Conservation (phyloP, 2,888 invertebrate genomes). For the Sceliomorpha sp. region DNA sequence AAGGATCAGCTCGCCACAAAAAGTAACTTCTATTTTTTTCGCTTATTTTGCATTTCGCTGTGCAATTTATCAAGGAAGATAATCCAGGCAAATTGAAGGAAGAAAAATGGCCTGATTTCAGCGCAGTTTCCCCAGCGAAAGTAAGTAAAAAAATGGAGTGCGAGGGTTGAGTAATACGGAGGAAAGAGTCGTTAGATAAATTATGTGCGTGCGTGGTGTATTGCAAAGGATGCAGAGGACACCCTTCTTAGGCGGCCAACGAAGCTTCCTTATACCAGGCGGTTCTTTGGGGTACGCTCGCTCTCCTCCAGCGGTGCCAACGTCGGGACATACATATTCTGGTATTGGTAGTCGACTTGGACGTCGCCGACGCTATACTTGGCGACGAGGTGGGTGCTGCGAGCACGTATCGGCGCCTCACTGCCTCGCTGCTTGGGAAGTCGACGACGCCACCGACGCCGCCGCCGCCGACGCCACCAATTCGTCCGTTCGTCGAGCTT, state of each 20-base stretch:
- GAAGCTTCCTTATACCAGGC: conserved; percentile 18
- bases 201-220: conserved; percentile 14
- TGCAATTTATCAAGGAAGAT: conserved; percentile 6
- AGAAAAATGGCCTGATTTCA: conserved; percentile 10
- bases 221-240: conserved; percentile 19
- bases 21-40: conserved; percentile 1
- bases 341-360: conserved; percentile 57
- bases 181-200: conserved; percentile 13
- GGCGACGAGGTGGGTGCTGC: conserved; percentile 68
- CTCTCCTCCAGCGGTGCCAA: conserved; percentile 54
- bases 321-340: conserved; percentile 64
- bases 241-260: conserved; percentile 16
- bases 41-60: conserved; percentile 5
- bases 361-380: conserved; percentile 61
- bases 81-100: conserved; percentile 16
- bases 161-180: conserved; percentile 7
- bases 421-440: conserved; percentile 61
- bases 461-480: conserved; percentile 2
- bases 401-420: conserved; percentile 67
- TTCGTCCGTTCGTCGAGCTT: conserved; percentile 65
- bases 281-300: conserved; percentile 33
- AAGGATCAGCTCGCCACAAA: too few relatives aligned
- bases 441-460: conserved; percentile 62
- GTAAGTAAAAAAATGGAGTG: conserved; percentile 9
- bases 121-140: not conserved